Percentiles rank a stretch among this genome's conserved stretches.
Evolutionary conservation across 37 sponge, comb jelly and placozoan species (phyloP).

Genomic region (Axinella damicornis): DNA sequence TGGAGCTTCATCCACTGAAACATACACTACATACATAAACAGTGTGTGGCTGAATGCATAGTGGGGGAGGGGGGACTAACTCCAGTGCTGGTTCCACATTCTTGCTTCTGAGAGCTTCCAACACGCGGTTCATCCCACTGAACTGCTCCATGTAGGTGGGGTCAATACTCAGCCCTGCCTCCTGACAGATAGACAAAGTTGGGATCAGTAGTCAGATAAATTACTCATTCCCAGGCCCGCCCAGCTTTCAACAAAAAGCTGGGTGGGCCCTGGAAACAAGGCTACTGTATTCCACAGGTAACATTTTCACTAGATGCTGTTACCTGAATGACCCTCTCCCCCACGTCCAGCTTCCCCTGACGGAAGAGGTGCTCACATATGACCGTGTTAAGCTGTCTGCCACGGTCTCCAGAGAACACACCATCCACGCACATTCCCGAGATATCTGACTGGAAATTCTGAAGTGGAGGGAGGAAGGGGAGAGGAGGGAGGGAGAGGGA

Average conservation of each 20-base stretch:
- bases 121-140: slow-evolving; percentile 70
- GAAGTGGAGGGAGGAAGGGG: neutral
- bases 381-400: slow-evolving; percentile 44
- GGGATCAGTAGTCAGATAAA: no score
- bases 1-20: no score
- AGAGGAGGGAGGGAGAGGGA: no score
- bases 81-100: slow-evolving; percentile 70
- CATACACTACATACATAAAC: no score
- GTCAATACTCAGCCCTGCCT: slow-evolving; percentile 54
- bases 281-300: neutral
- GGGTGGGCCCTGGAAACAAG: neutral
- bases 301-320: neutral
- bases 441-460: slow-evolving; percentile 76
- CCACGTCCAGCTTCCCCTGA: slow-evolving; percentile 87
- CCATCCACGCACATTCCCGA: slow-evolving; percentile 54
- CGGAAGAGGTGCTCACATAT: slow-evolving; percentile 86
- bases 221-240: no score
- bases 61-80: slow-evolving; percentile 23
- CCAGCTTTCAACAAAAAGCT: no score
- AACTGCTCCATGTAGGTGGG: slow-evolving; percentile 64
- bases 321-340: slow-evolving; percentile 56
- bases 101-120: slow-evolving; percentile 62
- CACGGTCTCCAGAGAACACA: slow-evolving; percentile 41
- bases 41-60: no score
- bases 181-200: slow-evolving; percentile 40